Evolutionary conservation across 2,797 vertebrate species (phyloP), one percentile per base, ranked within the genome.

Genomic region (Oreonectes daqikongensis): DNA sequence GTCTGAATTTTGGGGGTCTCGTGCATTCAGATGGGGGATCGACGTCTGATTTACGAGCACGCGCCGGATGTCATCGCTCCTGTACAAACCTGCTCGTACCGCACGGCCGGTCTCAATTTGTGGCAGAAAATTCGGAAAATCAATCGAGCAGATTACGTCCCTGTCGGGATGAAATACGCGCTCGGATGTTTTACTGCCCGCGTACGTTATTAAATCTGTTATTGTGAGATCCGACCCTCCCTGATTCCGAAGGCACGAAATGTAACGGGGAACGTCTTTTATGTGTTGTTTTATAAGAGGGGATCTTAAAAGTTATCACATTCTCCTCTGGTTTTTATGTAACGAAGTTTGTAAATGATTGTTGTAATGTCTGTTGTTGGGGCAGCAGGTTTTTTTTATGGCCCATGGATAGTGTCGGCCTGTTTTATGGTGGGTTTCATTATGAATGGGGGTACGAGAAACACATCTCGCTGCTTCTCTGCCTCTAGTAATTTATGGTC

Each of bases 311-410:
- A 83, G 79, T 82, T 85, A 88, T 88, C 75, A 69, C 74, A 67
- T n/a, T 14, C 79, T 78, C 84, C 72, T 79, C 59, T 75, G 77
- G 64, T 81, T 86, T 87, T 83, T 82, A 82, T 85, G 81, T 84
- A 82, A 81, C 82, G 82, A 82, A 87, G 74, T 87, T 90, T 83
- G 82, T 86, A 89, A 88, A 88, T 87, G 66, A 73, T 66, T 3
- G 63, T 68, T 48, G 46, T 70, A 59, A 72, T 17, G 48, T 66
- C n/a, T 48, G 44, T 2, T 67, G 53, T 60, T 35, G 22, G 61
- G 38, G 52, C 24, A 48, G 70, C 53, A 59, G 67, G 18, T 12
- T 59, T 84, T 59, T 84, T 85, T 89, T 79, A 88, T 86, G 81
- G 87, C 77, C 83, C 79, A 40, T 30, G 59, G 75, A 87, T 75